A percentile compares a stretch with the other conserved stretches of the same genome.
Conservation (phyloP, 2,113 vertebrate species). For the Boulengeromyrus knoepffleri region DNA sequence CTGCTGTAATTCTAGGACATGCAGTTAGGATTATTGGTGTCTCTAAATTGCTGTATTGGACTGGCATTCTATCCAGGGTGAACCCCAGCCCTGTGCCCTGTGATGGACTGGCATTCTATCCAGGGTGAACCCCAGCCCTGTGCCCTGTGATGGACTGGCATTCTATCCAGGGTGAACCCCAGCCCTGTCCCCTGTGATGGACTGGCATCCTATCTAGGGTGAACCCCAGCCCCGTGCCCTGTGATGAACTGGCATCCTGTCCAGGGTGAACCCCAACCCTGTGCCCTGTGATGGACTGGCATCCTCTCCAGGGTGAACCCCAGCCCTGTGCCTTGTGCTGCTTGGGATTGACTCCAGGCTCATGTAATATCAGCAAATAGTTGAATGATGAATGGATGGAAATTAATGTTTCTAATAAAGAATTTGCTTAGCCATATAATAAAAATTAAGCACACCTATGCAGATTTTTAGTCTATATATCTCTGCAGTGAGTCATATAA, state of each 20-base stretch:
- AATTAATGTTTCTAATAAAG: not conserved
- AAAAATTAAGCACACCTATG: conserved; percentile 9
- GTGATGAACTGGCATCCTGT: too few relatives aligned
- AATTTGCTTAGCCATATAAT: conserved; percentile 9
- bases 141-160: too few relatives aligned
- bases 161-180: too few relatives aligned
- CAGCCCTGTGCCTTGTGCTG: not conserved
- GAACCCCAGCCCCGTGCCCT: too few relatives aligned
- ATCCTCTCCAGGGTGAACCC: too few relatives aligned
- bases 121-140: too few relatives aligned
- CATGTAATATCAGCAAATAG: not conserved
- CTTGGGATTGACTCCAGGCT: not conserved
- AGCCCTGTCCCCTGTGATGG: too few relatives aligned
- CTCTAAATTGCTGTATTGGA: not conserved
- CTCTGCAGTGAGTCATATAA: not conserved
- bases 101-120: too few relatives aligned
- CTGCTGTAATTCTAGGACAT: not conserved
- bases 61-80: not conserved
- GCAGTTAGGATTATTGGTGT: not conserved
- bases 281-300: too few relatives aligned
- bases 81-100: not conserved
- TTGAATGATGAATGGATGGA: not conserved
- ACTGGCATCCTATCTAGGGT: too few relatives aligned
- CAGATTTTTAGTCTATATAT: conserved; percentile 11
- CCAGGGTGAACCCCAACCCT: too few relatives aligned